phyloP scores from a whole-genome alignment of 2,888 invertebrate species.

The Himalopsyche kuldschensis region DNA sequence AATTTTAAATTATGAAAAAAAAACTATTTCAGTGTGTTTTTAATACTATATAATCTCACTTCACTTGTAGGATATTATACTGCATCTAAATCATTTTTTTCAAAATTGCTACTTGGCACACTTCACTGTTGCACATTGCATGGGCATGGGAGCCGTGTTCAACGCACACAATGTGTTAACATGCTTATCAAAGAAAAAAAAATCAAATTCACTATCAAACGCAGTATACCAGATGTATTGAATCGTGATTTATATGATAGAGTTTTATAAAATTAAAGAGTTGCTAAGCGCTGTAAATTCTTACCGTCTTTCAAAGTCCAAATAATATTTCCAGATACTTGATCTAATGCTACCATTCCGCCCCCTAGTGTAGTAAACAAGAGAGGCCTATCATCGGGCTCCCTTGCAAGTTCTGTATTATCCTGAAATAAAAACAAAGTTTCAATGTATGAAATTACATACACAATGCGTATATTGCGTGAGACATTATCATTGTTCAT shows the following conservation, averaged over 20 bases:
- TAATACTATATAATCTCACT: no score
- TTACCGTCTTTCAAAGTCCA: constrained; percentile 93
- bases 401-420: constrained; percentile 68
- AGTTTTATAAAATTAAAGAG: neutral
- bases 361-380: constrained; percentile 94
- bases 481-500: neutral
- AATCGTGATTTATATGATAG: neutral
- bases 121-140: no score
- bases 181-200: no score
- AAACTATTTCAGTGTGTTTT: no score
- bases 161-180: no score
- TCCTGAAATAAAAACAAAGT: constrained; percentile 50
- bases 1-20: no score
- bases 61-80: no score
- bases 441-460: constrained; percentile 9
- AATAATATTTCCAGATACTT: constrained; percentile 77
- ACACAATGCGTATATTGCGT: neutral
- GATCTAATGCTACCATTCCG: constrained; percentile 86
- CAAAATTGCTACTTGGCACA: no score
- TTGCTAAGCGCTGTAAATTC: constrained; percentile 52
- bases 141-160: no score
- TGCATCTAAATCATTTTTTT: no score
- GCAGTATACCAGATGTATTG: no score
- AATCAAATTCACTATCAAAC: no score
- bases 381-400: constrained; percentile 71